Evolutionary conservation across 2,797 vertebrate genomes (phyloP).

Genomic region (Syndactyla subalaris): DNA sequence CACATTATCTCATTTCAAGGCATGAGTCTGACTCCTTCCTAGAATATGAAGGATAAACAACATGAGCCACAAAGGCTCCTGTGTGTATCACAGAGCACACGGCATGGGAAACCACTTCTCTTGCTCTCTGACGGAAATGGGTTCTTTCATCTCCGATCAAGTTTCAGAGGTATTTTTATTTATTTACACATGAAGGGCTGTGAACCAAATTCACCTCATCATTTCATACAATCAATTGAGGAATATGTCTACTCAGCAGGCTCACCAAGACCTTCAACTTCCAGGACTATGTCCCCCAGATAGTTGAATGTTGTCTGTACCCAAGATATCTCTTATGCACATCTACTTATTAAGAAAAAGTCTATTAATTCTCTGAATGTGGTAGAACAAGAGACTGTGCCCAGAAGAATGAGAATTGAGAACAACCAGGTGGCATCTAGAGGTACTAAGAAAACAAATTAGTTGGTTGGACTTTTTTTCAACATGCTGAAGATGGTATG

Average conservation of each 20-base stretch:
- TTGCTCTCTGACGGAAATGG: slow-evolving; percentile 18
- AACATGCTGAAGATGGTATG: background rate
- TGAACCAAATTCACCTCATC: slow-evolving; percentile 22
- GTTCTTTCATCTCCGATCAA: slow-evolving; percentile 28
- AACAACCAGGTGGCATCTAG: background rate
- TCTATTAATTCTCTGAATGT: background rate
- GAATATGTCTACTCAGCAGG: background rate
- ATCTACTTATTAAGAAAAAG: background rate
- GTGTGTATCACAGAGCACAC: background rate
- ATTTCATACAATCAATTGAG: background rate
- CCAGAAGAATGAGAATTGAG: background rate
- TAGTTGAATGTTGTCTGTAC: background rate
- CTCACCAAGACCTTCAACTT: rapidly evolving
- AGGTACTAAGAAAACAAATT: background rate
- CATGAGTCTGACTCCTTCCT: background rate
- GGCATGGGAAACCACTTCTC: slow-evolving; percentile 44
- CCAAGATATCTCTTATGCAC: background rate
- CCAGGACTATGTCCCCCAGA: background rate
- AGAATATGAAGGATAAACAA: slow-evolving; percentile 36
- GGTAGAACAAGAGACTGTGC: rapidly evolving
- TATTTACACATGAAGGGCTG: background rate
- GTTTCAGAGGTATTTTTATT: slow-evolving; percentile 40
- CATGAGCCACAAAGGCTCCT: slow-evolving; percentile 44
- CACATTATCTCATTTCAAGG: slow-evolving; percentile 23
- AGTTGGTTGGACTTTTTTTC: background rate